Evolutionary conservation across 2,888 invertebrate species (phyloP), one percentile per base, ranked within the genome.

Genomic region (Pomacea canaliculata): DNA sequence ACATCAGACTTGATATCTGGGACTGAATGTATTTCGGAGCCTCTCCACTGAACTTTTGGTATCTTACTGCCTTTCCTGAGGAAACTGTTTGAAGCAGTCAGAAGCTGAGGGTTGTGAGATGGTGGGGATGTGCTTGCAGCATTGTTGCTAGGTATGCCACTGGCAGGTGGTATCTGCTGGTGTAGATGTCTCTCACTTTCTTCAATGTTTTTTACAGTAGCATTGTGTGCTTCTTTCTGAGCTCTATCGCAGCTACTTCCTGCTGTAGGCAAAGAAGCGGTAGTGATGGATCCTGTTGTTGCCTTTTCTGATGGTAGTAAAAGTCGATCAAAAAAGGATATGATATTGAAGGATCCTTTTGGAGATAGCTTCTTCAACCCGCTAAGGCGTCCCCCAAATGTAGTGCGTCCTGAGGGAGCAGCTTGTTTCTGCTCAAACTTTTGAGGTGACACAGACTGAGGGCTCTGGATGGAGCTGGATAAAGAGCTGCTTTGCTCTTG

Each of bases 311-410:
- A 79, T 13, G 87, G 86, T 16, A 88, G 81, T 48, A 88, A 79
- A 10, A 88, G 82, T 73, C 86, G 85, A 79, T 88, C 88, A 81
- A 88, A 87, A 72, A 88, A 81, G 56, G 85, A 85, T 48, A 87
- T 83, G 70, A 86, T 82, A 73, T 83, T 86, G 81, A 86, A 86
- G 10, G 84, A 83, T 59, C 83, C 83, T 70, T 83, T 77, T 7
- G 81, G 78, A n/a, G 80, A 79, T 16, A 78, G 77, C 65, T 79
- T 79, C 69, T 77, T 74, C 69, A 74, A 46, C 0, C 74, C 74
- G 46, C 74, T 74, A 49, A 74, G 69, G 56, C 60, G 12, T n/a
- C 60, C 60, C 51, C n/a, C 63, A 27, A 27, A 63, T 19, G 68
- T 37, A n/a, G 71, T n/a, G 23, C 23, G 23, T 37, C 62, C 37